phyloP scores from a whole-genome alignment of 1,140 invertebrate species.

The Sinonovacula constricta region DNA sequence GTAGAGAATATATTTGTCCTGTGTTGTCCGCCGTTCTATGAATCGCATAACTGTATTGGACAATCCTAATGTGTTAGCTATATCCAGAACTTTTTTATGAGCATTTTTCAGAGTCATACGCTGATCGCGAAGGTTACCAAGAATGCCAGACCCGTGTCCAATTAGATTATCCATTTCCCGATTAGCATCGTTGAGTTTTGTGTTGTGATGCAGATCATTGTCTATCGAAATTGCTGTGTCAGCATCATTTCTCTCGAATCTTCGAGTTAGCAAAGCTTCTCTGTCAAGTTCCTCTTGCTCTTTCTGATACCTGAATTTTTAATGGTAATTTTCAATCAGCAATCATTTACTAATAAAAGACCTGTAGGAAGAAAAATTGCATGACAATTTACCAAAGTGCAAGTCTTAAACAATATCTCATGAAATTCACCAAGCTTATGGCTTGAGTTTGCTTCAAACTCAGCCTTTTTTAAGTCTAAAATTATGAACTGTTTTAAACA shows the following conservation, averaged over 20 bases:
- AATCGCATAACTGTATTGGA: constrained; percentile 97
- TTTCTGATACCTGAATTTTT: constrained; percentile 80
- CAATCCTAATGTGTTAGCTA: constrained; percentile 95
- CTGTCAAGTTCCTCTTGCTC: constrained; percentile 89
- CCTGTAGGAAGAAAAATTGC: too few species aligned
- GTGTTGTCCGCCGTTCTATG: constrained; percentile 91
- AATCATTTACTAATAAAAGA: too few species aligned
- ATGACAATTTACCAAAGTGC: too few species aligned
- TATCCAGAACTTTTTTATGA: constrained; percentile 91
- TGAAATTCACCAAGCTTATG: too few species aligned
- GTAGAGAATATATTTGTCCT: constrained; percentile 95
- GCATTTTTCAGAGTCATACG: constrained; percentile 91
- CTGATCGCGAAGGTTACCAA: constrained; percentile 92
- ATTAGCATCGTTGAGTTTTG: constrained; percentile 85
- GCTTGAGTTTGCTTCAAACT: too few species aligned
- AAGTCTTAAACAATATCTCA: too few species aligned
- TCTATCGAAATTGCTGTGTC: constrained; percentile 94
- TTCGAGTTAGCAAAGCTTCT: constrained; percentile 90
- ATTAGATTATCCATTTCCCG: constrained; percentile 93
- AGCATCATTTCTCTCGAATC: constrained; percentile 89
- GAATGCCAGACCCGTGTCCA: constrained; percentile 86
- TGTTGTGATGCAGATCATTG: constrained; percentile 89
- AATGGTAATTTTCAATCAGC: too few species aligned
- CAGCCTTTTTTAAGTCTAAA: too few species aligned
- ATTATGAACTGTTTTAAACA: too few species aligned